These are phyloP conservation scores for Mirza zaza DNA, from an alignment of 2,113 vertebrate genomes.

Conservation along the genomic window DNA sequence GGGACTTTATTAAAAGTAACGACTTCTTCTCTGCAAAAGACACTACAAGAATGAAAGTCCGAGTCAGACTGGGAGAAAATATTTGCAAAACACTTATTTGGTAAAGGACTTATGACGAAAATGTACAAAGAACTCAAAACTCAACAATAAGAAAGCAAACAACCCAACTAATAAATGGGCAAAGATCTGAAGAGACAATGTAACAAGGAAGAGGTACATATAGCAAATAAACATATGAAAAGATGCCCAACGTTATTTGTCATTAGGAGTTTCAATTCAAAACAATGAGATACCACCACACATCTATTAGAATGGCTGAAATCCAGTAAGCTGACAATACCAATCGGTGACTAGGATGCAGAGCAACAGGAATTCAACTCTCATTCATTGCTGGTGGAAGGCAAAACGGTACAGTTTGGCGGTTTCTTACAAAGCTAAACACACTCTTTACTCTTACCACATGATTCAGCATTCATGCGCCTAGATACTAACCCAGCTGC, in stretches of 20 bases:
- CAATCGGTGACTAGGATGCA: neutral
- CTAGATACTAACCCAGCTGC: neutral
- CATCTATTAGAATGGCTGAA: neutral
- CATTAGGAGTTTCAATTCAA: neutral
- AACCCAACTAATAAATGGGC: neutral
- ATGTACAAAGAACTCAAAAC: neutral
- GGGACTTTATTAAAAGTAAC: neutral
- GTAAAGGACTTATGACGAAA: neutral
- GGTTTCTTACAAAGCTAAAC: neutral
- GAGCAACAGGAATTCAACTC: neutral
- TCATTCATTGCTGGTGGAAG: neutral
- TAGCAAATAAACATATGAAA: neutral
- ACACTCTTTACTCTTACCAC: neutral
- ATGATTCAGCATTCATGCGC: neutral
- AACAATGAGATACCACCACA: neutral
- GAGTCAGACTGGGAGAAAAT: neutral
- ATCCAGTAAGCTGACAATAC: neutral
- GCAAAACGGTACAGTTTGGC: neutral
- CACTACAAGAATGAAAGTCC: neutral
- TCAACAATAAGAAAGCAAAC: neutral
- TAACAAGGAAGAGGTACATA: neutral
- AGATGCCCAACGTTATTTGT: neutral
- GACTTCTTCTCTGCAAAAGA: neutral
- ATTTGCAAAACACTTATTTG: neutral
- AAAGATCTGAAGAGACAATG: neutral